phyloP scores from a whole-genome alignment of 2,888 invertebrate genomes.

The Caenorhabditis japonica region DNA sequence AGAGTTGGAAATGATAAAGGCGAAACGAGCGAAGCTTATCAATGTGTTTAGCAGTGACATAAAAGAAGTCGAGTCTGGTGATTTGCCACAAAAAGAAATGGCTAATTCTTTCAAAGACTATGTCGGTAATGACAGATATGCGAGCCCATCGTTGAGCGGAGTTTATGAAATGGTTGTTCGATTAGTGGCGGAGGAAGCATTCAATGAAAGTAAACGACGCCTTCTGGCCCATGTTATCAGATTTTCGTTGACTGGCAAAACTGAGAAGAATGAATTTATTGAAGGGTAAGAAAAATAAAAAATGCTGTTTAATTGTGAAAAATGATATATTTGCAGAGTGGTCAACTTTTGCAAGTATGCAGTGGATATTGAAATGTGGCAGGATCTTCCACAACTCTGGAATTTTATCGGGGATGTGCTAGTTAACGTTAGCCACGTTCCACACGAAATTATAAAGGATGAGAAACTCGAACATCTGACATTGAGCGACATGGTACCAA shows the following conservation, averaged over 20 bases:
- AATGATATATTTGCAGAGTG: constrained; percentile 18
- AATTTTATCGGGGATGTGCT: constrained; percentile 18
- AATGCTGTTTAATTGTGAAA: neutral
- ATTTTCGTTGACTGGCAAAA: constrained; percentile 21
- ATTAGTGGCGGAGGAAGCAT: constrained; percentile 15
- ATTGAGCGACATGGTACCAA: constrained; percentile 19
- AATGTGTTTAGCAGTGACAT: constrained; percentile 27
- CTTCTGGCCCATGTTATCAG: constrained; percentile 15
- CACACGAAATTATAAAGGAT: constrained; percentile 10
- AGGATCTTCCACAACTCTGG: constrained; percentile 50
- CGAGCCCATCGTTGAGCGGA: constrained; percentile 25
- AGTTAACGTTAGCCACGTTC: constrained; percentile 22
- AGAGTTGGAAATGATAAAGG: constrained; percentile 35
- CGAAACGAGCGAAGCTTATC: constrained; percentile 17
- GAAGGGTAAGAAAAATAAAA: constrained; percentile 22
- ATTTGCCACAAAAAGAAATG: constrained; percentile 33
- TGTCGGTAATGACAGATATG: constrained; percentile 41
- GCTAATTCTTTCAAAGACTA: constrained; percentile 14
- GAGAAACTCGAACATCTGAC: constrained; percentile 5
- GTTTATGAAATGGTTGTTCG: constrained; percentile 43
- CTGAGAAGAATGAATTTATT: constrained; percentile 41
- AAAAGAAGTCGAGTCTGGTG: constrained; percentile 35
- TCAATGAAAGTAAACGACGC: constrained; percentile 17
- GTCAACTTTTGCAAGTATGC: constrained; percentile 35
- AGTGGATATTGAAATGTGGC: constrained; percentile 28